A percentile compares a stretch with the other conserved stretches of the same genome.
These are phyloP conservation scores for Phoenicopterus ruber DNA, from an alignment of 2,113 vertebrate species.

Conservation along the genomic window DNA sequence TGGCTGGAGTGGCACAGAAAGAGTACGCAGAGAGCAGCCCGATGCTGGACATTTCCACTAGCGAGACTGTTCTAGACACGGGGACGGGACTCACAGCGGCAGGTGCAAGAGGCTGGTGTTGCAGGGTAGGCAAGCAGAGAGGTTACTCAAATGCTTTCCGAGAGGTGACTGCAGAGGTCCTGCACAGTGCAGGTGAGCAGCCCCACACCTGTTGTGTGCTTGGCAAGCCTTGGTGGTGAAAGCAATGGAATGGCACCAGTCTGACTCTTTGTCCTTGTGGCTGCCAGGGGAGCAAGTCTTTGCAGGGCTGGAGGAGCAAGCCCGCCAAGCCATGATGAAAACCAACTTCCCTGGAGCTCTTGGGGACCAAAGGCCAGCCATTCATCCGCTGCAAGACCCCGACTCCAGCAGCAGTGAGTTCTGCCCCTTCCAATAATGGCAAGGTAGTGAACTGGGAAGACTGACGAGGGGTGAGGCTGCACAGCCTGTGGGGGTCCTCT, in stretches of 20 bases:
- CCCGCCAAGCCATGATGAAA: constrained; percentile 82
- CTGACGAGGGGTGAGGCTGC: background rate
- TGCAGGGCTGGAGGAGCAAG: constrained; percentile 80
- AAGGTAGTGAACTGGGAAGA: constrained; percentile 54
- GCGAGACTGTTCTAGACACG: background rate
- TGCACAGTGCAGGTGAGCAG: constrained; percentile 55
- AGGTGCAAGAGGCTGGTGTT: background rate
- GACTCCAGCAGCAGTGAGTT: constrained; percentile 80
- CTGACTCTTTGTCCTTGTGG: constrained; percentile 69
- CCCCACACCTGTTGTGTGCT: background rate
- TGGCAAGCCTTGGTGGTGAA: background rate
- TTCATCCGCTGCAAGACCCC: constrained; percentile 67
- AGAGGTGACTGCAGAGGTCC: constrained; percentile 6
- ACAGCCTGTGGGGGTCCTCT: background rate
- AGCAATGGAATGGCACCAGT: background rate
- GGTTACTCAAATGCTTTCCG: background rate
- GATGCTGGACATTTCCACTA: background rate
- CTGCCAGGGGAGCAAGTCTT: constrained; percentile 81
- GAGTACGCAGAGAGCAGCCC: background rate
- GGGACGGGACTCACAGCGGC: background rate
- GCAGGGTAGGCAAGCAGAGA: background rate
- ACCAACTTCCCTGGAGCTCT: constrained; percentile 73
- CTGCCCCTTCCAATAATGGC: constrained; percentile 65
- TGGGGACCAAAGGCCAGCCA: constrained; percentile 66
- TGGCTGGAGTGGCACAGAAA: background rate